Percentiles rank a stretch among this genome's conserved stretches.
These are phyloP conservation scores for Holotrichia oblita DNA, from an alignment of 1,140 invertebrate genomes.

Conservation along the genomic window DNA sequence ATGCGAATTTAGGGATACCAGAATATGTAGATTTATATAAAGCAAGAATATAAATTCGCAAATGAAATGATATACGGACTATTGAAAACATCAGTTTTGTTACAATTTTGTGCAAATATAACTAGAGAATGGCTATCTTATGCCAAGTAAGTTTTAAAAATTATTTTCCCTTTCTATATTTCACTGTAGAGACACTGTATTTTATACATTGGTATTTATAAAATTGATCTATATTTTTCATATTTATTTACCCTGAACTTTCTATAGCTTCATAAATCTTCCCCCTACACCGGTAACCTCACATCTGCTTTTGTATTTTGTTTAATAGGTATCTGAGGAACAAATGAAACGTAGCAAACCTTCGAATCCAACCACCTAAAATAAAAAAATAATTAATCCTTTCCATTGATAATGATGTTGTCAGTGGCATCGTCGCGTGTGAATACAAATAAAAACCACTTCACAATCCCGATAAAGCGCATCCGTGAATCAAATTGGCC, in stretches of 20 bases:
- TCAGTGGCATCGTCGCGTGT: conserved; percentile 40
- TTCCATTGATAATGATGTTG: conserved; percentile 41
- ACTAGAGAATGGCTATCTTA: too few species aligned
- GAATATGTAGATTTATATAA: too few species aligned
- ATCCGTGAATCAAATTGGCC: conserved; percentile 44
- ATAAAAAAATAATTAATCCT: conserved; percentile 39
- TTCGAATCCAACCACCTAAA: conserved; percentile 26
- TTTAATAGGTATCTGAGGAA: not conserved
- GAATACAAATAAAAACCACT: conserved; percentile 40
- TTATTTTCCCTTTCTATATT: too few species aligned
- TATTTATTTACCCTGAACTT: not conserved
- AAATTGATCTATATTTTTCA: too few species aligned
- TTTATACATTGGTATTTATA: too few species aligned
- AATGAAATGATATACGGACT: too few species aligned
- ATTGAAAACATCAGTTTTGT: too few species aligned
- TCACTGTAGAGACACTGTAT: too few species aligned
- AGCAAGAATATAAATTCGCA: too few species aligned
- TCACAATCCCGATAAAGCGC: conserved; percentile 41
- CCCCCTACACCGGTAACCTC: not conserved
- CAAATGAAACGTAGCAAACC: not conserved
- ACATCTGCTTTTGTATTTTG: conserved; percentile 27
- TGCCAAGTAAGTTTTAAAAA: too few species aligned
- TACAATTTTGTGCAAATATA: too few species aligned
- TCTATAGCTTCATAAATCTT: not conserved
- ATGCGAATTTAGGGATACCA: too few species aligned